A percentile compares a stretch with the other conserved stretches of the same genome.
Conservation (phyloP, 2,888 invertebrate species). For the Fragum whitleyi region DNA sequence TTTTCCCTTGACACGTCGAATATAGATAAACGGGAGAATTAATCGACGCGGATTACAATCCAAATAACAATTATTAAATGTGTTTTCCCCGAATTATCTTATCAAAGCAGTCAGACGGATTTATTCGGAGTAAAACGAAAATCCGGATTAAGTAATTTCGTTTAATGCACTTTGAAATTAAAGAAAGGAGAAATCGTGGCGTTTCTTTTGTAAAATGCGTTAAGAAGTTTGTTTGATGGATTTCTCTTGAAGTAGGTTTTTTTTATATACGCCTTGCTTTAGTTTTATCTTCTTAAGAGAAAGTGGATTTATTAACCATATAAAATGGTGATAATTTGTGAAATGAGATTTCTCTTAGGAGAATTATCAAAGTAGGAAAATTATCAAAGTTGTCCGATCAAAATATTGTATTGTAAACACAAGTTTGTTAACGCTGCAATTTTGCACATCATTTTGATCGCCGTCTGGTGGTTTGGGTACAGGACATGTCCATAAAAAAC, state of each 20-base stretch:
- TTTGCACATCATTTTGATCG: too few species aligned
- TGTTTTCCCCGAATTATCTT: not conserved
- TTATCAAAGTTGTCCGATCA: too few species aligned
- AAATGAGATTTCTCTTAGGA: slow-evolving; percentile 25
- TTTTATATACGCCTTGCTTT: slow-evolving; percentile 45
- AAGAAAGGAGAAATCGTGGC: slow-evolving; percentile 31
- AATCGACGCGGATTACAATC: too few species aligned
- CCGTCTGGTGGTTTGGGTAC: too few species aligned
- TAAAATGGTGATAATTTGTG: slow-evolving; percentile 43
- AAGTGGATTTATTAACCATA: slow-evolving; percentile 15
- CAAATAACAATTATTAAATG: too few species aligned
- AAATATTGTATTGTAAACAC: too few species aligned
- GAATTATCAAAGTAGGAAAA: too few species aligned
- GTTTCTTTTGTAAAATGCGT: slow-evolving; percentile 43
- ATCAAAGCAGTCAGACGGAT: not conserved
- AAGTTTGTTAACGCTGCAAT: too few species aligned
- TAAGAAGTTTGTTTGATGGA: slow-evolving; percentile 39
- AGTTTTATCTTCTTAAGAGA: slow-evolving; percentile 25
- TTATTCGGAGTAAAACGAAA: slow-evolving; percentile 30
- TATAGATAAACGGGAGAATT: too few species aligned
- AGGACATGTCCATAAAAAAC: too few species aligned
- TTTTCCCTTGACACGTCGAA: too few species aligned
- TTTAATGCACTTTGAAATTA: slow-evolving; percentile 33
- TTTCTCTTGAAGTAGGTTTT: slow-evolving; percentile 41
- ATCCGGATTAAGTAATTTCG: slow-evolving; percentile 17